Conservation (phyloP, 1,140 invertebrate species). For the Drosophila ficusphila region DNA sequence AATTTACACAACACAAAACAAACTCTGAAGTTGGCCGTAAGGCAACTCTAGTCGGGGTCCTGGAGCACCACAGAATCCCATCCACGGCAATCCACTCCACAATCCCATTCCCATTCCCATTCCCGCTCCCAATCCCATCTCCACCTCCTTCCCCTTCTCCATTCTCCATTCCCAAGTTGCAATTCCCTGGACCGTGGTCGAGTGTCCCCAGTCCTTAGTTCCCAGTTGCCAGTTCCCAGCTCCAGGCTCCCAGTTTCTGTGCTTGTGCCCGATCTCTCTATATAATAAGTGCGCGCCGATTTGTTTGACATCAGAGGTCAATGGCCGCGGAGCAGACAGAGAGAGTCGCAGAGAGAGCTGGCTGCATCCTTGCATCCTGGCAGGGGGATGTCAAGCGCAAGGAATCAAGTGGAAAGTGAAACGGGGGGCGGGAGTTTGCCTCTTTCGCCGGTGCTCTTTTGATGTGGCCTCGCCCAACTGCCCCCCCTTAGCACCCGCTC, state of each 20-base stretch:
- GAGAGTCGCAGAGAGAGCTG: conserved; percentile 40
- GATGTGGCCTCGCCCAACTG: conserved; percentile 69
- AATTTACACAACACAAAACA: conserved; percentile 80
- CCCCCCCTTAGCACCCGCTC: background rate
- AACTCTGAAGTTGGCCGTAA: conserved; percentile 62
- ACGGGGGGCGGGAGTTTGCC: conserved; percentile 45
- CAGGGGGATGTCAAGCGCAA: conserved; percentile 74
- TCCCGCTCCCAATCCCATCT: background rate
- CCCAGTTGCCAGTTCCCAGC: background rate
- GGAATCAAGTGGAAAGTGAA: conserved; percentile 82
- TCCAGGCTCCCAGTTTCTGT: background rate
- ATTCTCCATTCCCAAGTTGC: conserved; percentile 7
- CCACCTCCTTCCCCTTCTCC: background rate
- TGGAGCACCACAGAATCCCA: conserved; percentile 28
- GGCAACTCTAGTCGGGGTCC: conserved; percentile 38
- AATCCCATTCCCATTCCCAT: background rate
- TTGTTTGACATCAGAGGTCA: conserved; percentile 82
- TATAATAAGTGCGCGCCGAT: conserved; percentile 77
- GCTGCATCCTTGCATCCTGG: conserved; percentile 48
- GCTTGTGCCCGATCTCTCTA: conserved; percentile 29
- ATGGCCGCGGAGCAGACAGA: conserved; percentile 50
- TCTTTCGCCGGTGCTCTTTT: conserved; percentile 63
- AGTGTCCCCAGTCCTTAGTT: conserved; percentile 29
- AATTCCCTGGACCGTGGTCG: conserved; percentile 67
- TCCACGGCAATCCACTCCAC: conserved; percentile 18